phyloP scores from a whole-genome alignment of 2,888 invertebrate genomes.

The Brachyptera risi region DNA sequence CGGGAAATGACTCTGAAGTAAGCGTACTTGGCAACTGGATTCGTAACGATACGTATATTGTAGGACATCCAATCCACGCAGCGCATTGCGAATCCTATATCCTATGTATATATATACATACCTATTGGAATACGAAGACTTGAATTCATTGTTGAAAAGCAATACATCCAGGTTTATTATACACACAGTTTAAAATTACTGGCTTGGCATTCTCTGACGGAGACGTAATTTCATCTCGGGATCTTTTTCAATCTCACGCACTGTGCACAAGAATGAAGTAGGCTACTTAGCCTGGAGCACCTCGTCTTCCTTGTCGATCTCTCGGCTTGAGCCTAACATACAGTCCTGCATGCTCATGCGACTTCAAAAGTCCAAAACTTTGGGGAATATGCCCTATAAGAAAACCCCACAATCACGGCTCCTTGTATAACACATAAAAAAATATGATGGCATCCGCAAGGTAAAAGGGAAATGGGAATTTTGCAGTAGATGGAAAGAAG shows the following conservation, averaged over 20 bases:
- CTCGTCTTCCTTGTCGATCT: neutral
- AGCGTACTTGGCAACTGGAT: no score
- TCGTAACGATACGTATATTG: no score
- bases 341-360: neutral
- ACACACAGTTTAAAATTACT: neutral
- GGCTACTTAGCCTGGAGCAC: slow-evolving; percentile 4
- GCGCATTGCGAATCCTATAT: no score
- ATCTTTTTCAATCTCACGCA: slow-evolving; percentile 20
- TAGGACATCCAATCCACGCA: no score
- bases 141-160: no score
- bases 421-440: slow-evolving; percentile 6
- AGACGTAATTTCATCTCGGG: slow-evolving; percentile 13
- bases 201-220: neutral
- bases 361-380: slow-evolving; percentile 5
- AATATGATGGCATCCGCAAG: slow-evolving; percentile 15
- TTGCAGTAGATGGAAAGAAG: neutral
- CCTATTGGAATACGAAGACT: no score
- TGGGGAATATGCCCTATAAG: neutral
- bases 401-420: neutral
- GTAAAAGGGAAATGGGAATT: slow-evolving; percentile 15
- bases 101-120: no score
- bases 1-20: slow-evolving; percentile 1
- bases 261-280: slow-evolving; percentile 12
- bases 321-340: no score
- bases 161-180: slow-evolving; percentile 9